A percentile compares a stretch with the other conserved stretches of the same genome.
Evolutionary conservation across 2,888 invertebrate genomes (phyloP).

Genomic region (Acronicta leporina): DNA sequence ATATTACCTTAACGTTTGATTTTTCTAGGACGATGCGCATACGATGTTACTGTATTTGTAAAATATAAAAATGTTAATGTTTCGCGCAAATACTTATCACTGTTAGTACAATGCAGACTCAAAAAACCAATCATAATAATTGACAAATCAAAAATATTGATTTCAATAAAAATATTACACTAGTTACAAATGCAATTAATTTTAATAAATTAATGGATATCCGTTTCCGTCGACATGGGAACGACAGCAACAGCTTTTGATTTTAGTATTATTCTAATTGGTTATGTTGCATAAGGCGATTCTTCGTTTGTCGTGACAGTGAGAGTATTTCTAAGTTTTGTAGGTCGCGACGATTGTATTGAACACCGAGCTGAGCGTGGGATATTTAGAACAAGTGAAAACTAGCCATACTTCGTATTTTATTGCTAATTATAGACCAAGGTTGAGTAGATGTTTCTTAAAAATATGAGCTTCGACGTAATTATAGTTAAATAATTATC

Average conservation of each 20-base stretch:
- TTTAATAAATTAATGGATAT: conserved; percentile 7
- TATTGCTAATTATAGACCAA: conserved; percentile 21
- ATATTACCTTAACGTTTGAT: not conserved
- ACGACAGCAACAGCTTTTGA: conserved; percentile 16
- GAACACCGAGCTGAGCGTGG: conserved; percentile 59
- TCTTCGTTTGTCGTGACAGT: conserved; percentile 67
- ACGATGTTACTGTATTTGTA: too few relatives aligned
- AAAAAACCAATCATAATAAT: not conserved
- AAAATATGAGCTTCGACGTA: not conserved
- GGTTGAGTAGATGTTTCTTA: conserved; percentile 1
- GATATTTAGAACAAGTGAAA: conserved; percentile 75
- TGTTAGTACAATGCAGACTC: not conserved
- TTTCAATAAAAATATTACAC: not conserved
- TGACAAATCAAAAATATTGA: not conserved
- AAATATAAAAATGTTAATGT: not conserved
- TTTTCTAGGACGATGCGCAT: not conserved
- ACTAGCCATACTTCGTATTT: conserved; percentile 51
- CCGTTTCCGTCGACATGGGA: conserved; percentile 21
- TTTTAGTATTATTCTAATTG: conserved; percentile 43
- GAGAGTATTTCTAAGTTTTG: conserved; percentile 82
- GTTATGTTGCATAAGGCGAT: conserved; percentile 57
- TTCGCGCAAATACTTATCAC: not conserved
- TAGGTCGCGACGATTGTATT: conserved; percentile 79
- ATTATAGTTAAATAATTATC: not conserved
- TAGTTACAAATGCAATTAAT: conserved; percentile 9